Evolutionary conservation across 2,797 vertebrate genomes (phyloP).

Genomic region (Poecilia gillii): DNA sequence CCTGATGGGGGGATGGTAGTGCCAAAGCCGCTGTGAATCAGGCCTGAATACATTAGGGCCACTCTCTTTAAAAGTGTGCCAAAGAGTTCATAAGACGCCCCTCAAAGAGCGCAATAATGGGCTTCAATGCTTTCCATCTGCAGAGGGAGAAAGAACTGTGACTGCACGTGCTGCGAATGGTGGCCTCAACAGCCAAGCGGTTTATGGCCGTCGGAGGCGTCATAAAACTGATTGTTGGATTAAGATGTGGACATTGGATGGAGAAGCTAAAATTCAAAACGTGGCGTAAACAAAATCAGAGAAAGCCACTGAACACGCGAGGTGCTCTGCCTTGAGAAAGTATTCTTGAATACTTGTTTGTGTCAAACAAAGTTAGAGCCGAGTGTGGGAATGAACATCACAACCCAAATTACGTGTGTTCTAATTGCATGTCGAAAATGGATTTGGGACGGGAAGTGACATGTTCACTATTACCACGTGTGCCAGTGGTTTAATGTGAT

Average conservation of each 20-base stretch:
- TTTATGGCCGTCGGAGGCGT: constrained; percentile 66
- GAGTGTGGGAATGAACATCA: neutral
- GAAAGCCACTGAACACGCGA: neutral
- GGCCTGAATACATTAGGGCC: constrained; percentile 84
- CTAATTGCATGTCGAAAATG: neutral
- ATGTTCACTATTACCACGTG: neutral
- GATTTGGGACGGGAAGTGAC: neutral
- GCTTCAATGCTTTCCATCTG: constrained; percentile 86
- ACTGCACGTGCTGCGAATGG: constrained; percentile 79
- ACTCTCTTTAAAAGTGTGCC: constrained; percentile 87
- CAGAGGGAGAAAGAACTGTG: constrained; percentile 67
- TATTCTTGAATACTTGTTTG: neutral
- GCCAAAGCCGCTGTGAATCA: constrained; percentile 81
- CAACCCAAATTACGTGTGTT: neutral
- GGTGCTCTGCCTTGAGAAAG: neutral
- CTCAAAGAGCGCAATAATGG: constrained; percentile 84
- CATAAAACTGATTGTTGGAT: constrained; percentile 59
- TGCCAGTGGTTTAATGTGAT: neutral
- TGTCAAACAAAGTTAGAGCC: neutral
- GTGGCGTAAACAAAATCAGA: neutral
- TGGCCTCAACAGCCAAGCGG: constrained; percentile 65
- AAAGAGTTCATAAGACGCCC: constrained; percentile 85
- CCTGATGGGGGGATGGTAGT: constrained; percentile 66
- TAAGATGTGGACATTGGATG: constrained; percentile 12
- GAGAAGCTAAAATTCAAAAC: constrained; percentile 6